phyloP scores from a whole-genome alignment of 2,797 vertebrate genomes.

The Melanotaenia nigrans region DNA sequence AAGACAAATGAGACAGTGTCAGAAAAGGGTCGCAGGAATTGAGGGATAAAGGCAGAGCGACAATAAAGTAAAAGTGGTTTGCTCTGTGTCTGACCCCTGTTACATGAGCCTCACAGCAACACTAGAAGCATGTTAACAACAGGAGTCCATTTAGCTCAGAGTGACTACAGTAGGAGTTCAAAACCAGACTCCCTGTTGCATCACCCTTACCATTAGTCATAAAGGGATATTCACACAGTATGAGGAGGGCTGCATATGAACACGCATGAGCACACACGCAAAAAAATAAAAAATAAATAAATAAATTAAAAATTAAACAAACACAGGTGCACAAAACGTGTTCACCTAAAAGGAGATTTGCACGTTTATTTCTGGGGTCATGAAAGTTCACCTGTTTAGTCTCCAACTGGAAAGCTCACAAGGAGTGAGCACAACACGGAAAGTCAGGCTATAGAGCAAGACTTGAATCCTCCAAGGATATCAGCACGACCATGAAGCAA shows the following conservation, averaged over 20 bases:
- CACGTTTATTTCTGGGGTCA: conserved; percentile 36
- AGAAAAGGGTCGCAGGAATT: neutral
- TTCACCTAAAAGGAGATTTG: neutral
- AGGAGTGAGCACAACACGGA: conserved; percentile 23
- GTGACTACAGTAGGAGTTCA: conserved; percentile 42
- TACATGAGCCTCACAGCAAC: conserved; percentile 48
- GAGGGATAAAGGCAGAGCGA: neutral
- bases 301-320: conserved; percentile 13
- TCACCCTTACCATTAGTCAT: conserved; percentile 49
- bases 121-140: conserved; percentile 70
- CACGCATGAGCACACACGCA: conserved; percentile 1
- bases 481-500: conserved; percentile 23
- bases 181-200: conserved; percentile 34
- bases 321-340: conserved; percentile 13
- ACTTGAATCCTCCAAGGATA: conserved; percentile 29
- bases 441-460: conserved; percentile 4
- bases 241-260: neutral
- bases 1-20: neutral
- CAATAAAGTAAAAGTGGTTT: conserved; percentile 32
- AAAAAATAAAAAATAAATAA: too few relatives aligned
- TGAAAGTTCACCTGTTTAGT: conserved; percentile 36
- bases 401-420: conserved; percentile 17
- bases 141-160: conserved; percentile 70
- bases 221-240: conserved; percentile 37
- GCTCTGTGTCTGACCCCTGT: conserved; percentile 64